Conservation (phyloP, 1,140 invertebrate species). For the Drosophila kepulauana region DNA sequence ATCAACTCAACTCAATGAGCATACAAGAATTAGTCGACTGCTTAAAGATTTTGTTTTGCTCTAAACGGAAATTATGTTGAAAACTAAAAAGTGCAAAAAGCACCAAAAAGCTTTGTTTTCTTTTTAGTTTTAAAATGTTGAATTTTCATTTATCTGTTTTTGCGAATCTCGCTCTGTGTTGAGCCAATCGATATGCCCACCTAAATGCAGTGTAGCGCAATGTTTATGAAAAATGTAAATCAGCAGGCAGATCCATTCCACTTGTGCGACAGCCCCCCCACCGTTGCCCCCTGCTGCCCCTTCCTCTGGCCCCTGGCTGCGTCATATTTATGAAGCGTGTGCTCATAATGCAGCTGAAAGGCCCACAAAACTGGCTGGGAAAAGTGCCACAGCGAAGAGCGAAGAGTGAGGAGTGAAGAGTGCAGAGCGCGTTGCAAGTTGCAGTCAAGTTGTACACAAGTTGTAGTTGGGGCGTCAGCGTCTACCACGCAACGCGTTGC, state of each 20-base stretch:
- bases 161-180: too few species aligned
- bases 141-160: not conserved
- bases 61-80: too few species aligned
- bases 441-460: slow-evolving; percentile 10
- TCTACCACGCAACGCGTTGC: slow-evolving; percentile 73
- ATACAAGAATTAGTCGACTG: too few species aligned
- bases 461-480: slow-evolving; percentile 30
- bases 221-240: slow-evolving; percentile 68
- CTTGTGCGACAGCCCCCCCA: slow-evolving; percentile 6
- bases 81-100: too few species aligned
- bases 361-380: slow-evolving; percentile 15
- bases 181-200: slow-evolving; percentile 48
- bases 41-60: too few species aligned
- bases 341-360: slow-evolving; percentile 58
- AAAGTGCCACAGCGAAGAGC: not conserved
- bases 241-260: slow-evolving; percentile 47
- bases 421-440: slow-evolving; percentile 8
- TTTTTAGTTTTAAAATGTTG: not conserved
- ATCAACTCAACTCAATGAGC: too few species aligned
- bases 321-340: slow-evolving; percentile 66
- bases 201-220: slow-evolving; percentile 59
- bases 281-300: not conserved
- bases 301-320: not conserved
- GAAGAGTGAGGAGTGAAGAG: too few species aligned
- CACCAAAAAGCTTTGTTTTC: too few species aligned